phyloP scores from a whole-genome alignment of 1,140 invertebrate species.

The Eurosta solidaginis region DNA sequence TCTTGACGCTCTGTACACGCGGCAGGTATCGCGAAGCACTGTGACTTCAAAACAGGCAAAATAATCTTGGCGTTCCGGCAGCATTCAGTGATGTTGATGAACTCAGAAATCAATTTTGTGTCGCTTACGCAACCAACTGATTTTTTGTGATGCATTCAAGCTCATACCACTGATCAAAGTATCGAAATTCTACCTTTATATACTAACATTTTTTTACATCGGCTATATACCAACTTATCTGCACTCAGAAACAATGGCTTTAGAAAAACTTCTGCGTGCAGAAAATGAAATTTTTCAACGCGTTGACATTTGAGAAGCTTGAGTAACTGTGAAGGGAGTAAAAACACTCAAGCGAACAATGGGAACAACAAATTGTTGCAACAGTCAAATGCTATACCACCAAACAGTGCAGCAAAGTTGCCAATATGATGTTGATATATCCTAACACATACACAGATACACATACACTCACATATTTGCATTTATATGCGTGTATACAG shows the following conservation, averaged over 20 bases:
- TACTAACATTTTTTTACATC: background rate
- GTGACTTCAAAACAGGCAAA: too few species aligned
- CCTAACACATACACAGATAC: too few species aligned
- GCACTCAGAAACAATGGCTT: background rate
- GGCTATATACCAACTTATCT: background rate
- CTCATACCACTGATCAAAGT: too few species aligned
- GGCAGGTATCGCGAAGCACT: too few species aligned
- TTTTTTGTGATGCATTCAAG: too few species aligned
- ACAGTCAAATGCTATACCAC: background rate
- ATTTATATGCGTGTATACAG: background rate
- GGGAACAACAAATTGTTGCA: background rate
- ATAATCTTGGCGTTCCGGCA: too few species aligned
- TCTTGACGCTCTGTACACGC: too few species aligned
- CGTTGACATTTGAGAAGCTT: constrained; percentile 1
- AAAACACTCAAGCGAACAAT: background rate
- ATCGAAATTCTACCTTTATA: background rate
- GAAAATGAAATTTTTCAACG: constrained; percentile 14
- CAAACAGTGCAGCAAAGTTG: background rate
- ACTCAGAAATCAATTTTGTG: too few species aligned
- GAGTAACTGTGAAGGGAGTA: background rate
- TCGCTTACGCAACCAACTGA: too few species aligned
- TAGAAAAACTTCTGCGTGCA: background rate
- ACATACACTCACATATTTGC: background rate
- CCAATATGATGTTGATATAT: background rate
- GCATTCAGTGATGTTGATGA: too few species aligned